Percentiles rank a stretch among this genome's conserved stretches.
Evolutionary conservation across 2,797 vertebrate species (phyloP).

Genomic region (Leucoraja ocellata): DNA sequence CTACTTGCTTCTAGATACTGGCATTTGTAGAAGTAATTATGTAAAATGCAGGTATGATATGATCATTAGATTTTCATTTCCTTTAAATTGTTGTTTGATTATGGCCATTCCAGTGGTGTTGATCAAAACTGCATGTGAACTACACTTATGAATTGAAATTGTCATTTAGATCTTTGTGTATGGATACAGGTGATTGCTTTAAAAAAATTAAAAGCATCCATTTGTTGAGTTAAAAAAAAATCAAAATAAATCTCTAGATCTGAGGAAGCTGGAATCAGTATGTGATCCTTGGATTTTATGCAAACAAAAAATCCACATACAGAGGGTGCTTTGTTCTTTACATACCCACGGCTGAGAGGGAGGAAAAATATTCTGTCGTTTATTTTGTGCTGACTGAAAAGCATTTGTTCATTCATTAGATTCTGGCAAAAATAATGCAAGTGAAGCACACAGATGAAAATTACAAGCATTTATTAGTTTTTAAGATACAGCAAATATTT

Average conservation of each 20-base stretch:
- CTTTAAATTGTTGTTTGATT: too few relatives aligned
- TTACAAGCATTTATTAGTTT: background rate
- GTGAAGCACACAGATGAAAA: background rate
- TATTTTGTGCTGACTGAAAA: conserved; percentile 27
- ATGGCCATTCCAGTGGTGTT: background rate
- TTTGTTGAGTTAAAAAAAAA: background rate
- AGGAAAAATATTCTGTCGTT: conserved; percentile 29
- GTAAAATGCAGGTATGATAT: background rate
- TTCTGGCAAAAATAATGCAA: conserved; percentile 33
- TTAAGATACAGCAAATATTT: too few relatives aligned
- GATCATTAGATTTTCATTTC: too few relatives aligned
- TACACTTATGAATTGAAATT: background rate
- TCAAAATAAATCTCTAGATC: background rate
- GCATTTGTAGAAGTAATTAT: background rate
- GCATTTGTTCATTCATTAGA: conserved; percentile 7
- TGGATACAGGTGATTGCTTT: background rate
- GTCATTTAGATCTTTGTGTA: background rate
- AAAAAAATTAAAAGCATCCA: background rate
- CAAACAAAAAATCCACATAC: conserved; percentile 1
- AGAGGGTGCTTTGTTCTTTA: conserved; percentile 7
- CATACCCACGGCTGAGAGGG: background rate
- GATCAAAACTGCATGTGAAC: background rate
- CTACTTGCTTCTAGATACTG: too few relatives aligned
- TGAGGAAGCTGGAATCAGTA: background rate
- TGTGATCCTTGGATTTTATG: conserved; percentile 2